A percentile compares a stretch with the other conserved stretches of the same genome.
Evolutionary conservation across 2,888 invertebrate species (phyloP).

Genomic region (Apantesis nais): DNA sequence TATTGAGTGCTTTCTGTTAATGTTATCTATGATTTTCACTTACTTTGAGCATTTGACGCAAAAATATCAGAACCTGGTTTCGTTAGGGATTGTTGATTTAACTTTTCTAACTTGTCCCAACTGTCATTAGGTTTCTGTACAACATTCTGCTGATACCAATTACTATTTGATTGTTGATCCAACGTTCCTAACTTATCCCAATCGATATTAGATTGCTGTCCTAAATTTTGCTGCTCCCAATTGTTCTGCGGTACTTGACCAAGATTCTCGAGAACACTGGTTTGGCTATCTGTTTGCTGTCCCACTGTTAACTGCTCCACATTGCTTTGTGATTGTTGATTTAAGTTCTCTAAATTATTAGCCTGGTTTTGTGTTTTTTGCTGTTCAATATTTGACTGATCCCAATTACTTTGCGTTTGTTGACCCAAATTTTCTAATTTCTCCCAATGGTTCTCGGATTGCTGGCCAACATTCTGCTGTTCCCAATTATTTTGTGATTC

Average conservation of each 20-base stretch:
- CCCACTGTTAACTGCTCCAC: slow-evolving; percentile 48
- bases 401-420: slow-evolving; percentile 43
- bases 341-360: slow-evolving; percentile 52
- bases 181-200: slow-evolving; percentile 52
- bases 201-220: slow-evolving; percentile 52
- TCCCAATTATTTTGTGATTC: slow-evolving; percentile 51
- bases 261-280: slow-evolving; percentile 46
- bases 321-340: slow-evolving; percentile 51
- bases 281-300: slow-evolving; percentile 53
- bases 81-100: slow-evolving; percentile 54
- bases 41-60: slow-evolving; percentile 33
- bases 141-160: slow-evolving; percentile 37
- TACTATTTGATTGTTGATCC: slow-evolving; percentile 56
- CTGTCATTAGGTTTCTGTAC: slow-evolving; percentile 53
- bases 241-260: slow-evolving; percentile 52
- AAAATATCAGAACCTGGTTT: slow-evolving; percentile 12
- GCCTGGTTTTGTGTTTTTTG: slow-evolving; percentile 49
- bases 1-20: slow-evolving; percentile 10
- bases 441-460: slow-evolving; percentile 50
- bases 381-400: slow-evolving; percentile 52
- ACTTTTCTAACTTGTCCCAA: slow-evolving; percentile 50
- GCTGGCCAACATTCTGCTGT: slow-evolving; percentile 45
- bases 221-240: slow-evolving; percentile 33
- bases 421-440: slow-evolving; percentile 51
- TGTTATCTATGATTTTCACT: slow-evolving; percentile 31